Conservation (phyloP, 2,113 vertebrate genomes). For the Aythya baeri region DNA sequence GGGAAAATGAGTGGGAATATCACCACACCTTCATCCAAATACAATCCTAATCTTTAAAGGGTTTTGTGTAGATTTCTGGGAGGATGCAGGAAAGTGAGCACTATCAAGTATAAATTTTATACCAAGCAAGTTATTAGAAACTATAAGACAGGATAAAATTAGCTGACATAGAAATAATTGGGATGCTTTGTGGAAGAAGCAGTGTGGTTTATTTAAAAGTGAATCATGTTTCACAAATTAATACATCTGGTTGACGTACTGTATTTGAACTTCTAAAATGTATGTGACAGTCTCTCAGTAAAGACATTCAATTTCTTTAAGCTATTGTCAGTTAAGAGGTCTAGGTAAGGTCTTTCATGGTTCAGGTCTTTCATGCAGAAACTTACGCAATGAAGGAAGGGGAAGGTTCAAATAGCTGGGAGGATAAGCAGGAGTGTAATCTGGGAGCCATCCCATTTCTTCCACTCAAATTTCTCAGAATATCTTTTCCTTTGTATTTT, state of each 20-base stretch:
- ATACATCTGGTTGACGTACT: not conserved
- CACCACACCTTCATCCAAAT: not conserved
- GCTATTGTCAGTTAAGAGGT: not conserved
- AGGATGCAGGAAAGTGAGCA: not conserved
- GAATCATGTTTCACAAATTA: not conserved
- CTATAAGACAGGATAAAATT: not conserved
- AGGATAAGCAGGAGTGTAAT: not conserved
- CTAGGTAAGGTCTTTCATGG: not conserved
- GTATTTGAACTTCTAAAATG: not conserved
- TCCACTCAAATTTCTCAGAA: not conserved
- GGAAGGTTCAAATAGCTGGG: not conserved
- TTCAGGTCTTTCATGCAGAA: not conserved
- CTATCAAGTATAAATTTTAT: not conserved
- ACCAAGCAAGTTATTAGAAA: not conserved
- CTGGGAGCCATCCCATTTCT: not conserved
- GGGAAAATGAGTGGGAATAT: not conserved
- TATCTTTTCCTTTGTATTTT: not conserved
- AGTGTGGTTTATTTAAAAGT: not conserved
- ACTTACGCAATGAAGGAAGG: not conserved
- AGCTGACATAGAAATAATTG: not conserved
- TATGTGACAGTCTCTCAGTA: not conserved
- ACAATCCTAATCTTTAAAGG: not conserved
- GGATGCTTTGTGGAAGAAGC: not conserved
- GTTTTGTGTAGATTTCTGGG: not conserved
- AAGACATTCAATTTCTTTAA: not conserved